Conservation (phyloP, 2,113 vertebrate genomes). For the Triplophysa dalaica region DNA sequence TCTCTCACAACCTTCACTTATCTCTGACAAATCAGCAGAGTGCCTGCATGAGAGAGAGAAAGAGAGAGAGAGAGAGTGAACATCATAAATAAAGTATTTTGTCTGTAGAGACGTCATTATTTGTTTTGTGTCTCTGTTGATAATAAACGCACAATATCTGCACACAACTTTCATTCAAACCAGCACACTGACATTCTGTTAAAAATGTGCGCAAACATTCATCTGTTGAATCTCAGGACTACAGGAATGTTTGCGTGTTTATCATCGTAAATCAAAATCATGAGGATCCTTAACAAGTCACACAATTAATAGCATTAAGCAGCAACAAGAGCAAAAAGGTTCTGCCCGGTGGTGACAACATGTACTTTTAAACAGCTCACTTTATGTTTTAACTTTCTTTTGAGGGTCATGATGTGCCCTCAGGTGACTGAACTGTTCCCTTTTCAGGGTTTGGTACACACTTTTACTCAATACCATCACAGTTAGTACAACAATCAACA, state of each 20-base stretch:
- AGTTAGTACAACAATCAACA: not conserved
- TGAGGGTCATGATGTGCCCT: too few relatives aligned
- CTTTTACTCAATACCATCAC: not conserved
- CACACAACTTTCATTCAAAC: not conserved
- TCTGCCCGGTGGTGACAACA: too few relatives aligned
- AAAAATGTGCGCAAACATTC: not conserved
- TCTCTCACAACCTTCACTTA: constrained; percentile 40
- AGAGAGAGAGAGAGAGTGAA: too few relatives aligned
- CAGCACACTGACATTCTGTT: not conserved
- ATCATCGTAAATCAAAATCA: not conserved
- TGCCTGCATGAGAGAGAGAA: not conserved
- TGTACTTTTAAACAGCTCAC: too few relatives aligned
- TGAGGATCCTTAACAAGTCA: not conserved
- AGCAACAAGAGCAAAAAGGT: too few relatives aligned
- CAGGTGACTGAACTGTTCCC: too few relatives aligned
- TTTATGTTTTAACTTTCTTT: too few relatives aligned
- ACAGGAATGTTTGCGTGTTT: not conserved
- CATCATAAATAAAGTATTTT: too few relatives aligned
- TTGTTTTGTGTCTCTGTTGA: not conserved
- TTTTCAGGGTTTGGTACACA: too few relatives aligned
- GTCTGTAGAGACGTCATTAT: not conserved
- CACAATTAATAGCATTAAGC: too few relatives aligned
- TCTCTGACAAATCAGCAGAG: constrained; percentile 53
- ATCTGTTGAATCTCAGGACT: not conserved
- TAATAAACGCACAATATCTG: too few relatives aligned